A percentile compares a stretch with the other conserved stretches of the same genome.
Evolutionary conservation across 2,797 vertebrate genomes (phyloP).

Genomic region (Acipenser oxyrinchus): DNA sequence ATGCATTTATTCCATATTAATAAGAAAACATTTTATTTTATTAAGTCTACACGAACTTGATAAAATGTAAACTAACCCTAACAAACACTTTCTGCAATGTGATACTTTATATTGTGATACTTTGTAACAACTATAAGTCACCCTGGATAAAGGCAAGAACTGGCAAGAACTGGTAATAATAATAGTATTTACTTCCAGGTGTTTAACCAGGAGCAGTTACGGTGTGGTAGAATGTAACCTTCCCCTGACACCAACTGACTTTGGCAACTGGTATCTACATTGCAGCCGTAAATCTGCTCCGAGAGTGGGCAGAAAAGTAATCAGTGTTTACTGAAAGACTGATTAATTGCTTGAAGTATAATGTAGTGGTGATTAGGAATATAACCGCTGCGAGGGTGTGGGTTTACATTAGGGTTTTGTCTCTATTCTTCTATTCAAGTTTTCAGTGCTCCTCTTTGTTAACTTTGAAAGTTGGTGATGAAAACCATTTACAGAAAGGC

Average conservation of each 20-base stretch:
- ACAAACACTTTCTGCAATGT: too few species aligned
- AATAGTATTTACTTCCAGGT: not conserved
- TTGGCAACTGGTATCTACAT: slow-evolving; percentile 17
- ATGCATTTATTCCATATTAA: too few species aligned
- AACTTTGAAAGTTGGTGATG: slow-evolving; percentile 18
- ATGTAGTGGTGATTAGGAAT: slow-evolving; percentile 13
- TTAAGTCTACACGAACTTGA: too few species aligned
- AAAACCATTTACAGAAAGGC: slow-evolving; percentile 10
- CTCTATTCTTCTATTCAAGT: not conserved
- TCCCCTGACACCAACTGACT: slow-evolving; percentile 14
- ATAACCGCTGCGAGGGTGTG: slow-evolving; percentile 5
- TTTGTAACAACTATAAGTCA: too few species aligned
- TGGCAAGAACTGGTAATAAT: too few species aligned
- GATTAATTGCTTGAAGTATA: slow-evolving; percentile 14
- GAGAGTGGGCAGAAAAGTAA: slow-evolving; percentile 16
- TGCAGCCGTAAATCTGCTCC: slow-evolving; percentile 15
- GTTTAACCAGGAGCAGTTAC: not conserved
- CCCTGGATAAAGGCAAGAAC: too few species aligned
- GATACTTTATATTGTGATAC: too few species aligned
- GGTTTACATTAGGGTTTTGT: not conserved
- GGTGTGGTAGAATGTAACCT: not conserved
- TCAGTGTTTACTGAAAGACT: slow-evolving; percentile 21
- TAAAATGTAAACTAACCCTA: too few species aligned
- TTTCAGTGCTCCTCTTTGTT: slow-evolving; percentile 1
- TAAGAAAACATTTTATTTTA: too few species aligned